Base-by-base conservation (phyloP, 2,888 invertebrate species). In the Dicranocentrus wangi region DNA sequence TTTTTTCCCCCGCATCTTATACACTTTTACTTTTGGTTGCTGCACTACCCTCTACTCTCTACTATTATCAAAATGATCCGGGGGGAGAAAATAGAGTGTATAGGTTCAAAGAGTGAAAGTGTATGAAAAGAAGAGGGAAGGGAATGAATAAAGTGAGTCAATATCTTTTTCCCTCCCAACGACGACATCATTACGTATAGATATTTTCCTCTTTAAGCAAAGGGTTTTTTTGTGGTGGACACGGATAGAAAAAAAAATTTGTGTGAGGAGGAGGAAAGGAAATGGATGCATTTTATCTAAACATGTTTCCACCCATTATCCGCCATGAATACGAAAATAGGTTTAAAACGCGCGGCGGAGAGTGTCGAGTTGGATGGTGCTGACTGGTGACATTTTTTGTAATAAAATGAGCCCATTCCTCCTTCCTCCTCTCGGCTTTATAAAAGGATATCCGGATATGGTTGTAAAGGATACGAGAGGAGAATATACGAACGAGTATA, bases 241-340 rank as follows among this genome's bases (percentile, higher is more conserved):
- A 76, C 15, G 55, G 55, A 66, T 21, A 65, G 55, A 53, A 58
- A 58, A n/a, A n/a, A n/a, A n/a, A n/a, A n/a, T n/a, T n/a, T n/a
- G n/a, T n/a, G n/a, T n/a, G n/a, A n/a, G n/a, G n/a, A 53, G 19
- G 39, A 39, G 39, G 39, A 39, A 13, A 39, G 79, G 32, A 79
- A 79, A 79, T 72, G 72, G 79, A 79, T 79, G 79, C 72, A 72
- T 71, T 71, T 72, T 79, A 68, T 68, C 51, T 68, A 68, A 68
- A 68, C 68, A 68, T 68, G 68, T 51, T 28, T n/a, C n/a, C 25
- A 15, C 25, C 51, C 68, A 68, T 68, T 68, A 70, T 70, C 53
- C 43, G 71, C 58, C 66, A 72, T 79, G 79, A 71, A 79, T 79
- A 79, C 79, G 27, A 63, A 68, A 43, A 68, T 19, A 51, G 51